Evolutionary conservation across 64 coral and sea anemone species (phyloP).

Genomic region (Stichodactyla mertensii): DNA sequence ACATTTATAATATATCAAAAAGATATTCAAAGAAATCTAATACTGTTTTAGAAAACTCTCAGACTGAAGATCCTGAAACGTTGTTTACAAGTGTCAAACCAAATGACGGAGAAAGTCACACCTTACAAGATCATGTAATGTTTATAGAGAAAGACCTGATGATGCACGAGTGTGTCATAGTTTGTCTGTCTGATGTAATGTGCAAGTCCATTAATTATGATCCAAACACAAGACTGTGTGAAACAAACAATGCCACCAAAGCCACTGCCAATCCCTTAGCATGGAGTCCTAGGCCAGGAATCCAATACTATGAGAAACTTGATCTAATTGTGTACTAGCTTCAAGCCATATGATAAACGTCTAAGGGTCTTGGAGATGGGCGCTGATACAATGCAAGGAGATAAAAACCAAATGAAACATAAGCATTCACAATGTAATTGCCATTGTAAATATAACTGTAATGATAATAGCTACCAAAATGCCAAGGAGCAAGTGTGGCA

Average conservation of each 20-base stretch:
- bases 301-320: neutral
- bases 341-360: neutral
- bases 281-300: neutral
- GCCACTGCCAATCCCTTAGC: neutral
- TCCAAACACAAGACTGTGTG: neutral
- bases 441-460: too few species aligned
- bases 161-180: neutral
- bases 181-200: neutral
- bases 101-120: neutral
- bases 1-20: too few species aligned
- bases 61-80: neutral
- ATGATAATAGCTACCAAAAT: too few species aligned
- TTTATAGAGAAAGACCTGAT: neutral
- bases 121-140: neutral
- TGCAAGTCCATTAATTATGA: neutral
- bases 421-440: too few species aligned
- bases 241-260: neutral
- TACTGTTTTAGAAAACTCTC: neutral
- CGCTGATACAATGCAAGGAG: neutral
- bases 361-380: too few species aligned
- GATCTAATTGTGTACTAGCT: neutral
- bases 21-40: neutral
- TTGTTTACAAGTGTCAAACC: neutral
- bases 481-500: too few species aligned
- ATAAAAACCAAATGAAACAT: too few species aligned